These are phyloP conservation scores for Cottoperca gobio DNA, from an alignment of 2,797 vertebrate genomes.

Conservation along the genomic window DNA sequence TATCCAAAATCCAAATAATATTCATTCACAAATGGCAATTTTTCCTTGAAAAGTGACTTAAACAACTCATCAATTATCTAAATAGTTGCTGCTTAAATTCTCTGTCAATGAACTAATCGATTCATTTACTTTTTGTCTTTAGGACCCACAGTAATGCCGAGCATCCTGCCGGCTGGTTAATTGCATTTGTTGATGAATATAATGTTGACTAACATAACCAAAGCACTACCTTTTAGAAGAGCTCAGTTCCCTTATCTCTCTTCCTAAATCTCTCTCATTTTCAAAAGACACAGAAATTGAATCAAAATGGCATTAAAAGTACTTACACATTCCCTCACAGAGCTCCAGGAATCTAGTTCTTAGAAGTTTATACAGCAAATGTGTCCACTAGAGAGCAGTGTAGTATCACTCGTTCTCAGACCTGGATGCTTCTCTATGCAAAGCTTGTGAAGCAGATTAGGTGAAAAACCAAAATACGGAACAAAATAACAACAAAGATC, in stretches of 20 bases:
- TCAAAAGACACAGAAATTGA: neutral
- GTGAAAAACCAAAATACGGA: constrained; percentile 52
- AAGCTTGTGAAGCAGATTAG: constrained; percentile 34
- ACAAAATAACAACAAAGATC: constrained; percentile 38
- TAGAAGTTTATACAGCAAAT: constrained; percentile 28
- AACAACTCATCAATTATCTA: neutral
- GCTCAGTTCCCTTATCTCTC: neutral
- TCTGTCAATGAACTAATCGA: neutral
- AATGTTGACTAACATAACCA: neutral
- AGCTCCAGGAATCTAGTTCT: constrained; percentile 26
- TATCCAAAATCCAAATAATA: neutral
- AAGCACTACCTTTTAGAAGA: neutral
- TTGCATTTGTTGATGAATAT: neutral
- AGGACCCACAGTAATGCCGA: neutral
- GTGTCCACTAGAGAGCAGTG: constrained; percentile 82
- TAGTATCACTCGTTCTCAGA: constrained; percentile 43
- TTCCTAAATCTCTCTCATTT: neutral
- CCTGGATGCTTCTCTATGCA: constrained; percentile 24
- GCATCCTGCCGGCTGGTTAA: neutral
- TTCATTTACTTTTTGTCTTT: neutral
- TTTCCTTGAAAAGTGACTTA: neutral
- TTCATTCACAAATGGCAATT: neutral
- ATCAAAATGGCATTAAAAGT: constrained; percentile 1
- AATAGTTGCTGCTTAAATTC: neutral
- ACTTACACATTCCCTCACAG: neutral